Evolutionary conservation across 2,888 invertebrate species (phyloP).

Genomic region (Melanostoma scalare): DNA sequence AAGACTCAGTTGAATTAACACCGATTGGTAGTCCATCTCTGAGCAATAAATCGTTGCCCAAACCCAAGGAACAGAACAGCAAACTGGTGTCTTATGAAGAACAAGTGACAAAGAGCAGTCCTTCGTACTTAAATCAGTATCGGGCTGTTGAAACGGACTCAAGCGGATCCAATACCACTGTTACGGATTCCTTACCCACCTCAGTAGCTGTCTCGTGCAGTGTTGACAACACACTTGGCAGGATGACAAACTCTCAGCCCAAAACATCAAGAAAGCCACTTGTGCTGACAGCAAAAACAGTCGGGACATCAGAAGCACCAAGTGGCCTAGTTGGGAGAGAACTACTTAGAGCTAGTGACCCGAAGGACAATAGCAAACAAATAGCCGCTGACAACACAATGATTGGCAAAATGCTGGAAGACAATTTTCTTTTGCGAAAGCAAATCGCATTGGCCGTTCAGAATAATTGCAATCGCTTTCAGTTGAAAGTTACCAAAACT

Average conservation of each 20-base stretch:
- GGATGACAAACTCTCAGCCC: constrained; percentile 9
- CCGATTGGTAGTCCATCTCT: constrained; percentile 15
- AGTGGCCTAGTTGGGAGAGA: constrained; percentile 10
- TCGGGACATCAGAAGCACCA: constrained; percentile 18
- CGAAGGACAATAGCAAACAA: constrained; percentile 38
- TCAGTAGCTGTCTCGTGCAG: constrained; percentile 41
- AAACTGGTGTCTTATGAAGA: constrained; percentile 35
- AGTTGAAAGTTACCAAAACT: constrained; percentile 75
- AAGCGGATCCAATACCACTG: constrained; percentile 39
- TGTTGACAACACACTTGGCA: constrained; percentile 19
- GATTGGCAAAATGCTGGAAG: constrained; percentile 52
- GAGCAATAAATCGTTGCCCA: constrained; percentile 15
- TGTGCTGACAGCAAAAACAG: constrained; percentile 51
- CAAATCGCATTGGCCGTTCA: constrained; percentile 57
- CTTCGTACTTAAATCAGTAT: constrained; percentile 41
- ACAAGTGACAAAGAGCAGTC: constrained; percentile 30
- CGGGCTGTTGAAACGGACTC: constrained; percentile 47
- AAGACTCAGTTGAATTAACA: constrained; percentile 9
- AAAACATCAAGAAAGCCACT: constrained; percentile 47
- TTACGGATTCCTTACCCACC: constrained; percentile 20
- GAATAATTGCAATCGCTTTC: constrained; percentile 76
- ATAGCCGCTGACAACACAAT: constrained; percentile 21
- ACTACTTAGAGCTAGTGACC: neutral
- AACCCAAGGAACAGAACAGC: constrained; percentile 20
- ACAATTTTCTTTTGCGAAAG: constrained; percentile 39